Percentiles rank a stretch among this genome's conserved stretches.
phyloP scores from a whole-genome alignment of 2,113 vertebrate species.

The Butorides virescens region DNA sequence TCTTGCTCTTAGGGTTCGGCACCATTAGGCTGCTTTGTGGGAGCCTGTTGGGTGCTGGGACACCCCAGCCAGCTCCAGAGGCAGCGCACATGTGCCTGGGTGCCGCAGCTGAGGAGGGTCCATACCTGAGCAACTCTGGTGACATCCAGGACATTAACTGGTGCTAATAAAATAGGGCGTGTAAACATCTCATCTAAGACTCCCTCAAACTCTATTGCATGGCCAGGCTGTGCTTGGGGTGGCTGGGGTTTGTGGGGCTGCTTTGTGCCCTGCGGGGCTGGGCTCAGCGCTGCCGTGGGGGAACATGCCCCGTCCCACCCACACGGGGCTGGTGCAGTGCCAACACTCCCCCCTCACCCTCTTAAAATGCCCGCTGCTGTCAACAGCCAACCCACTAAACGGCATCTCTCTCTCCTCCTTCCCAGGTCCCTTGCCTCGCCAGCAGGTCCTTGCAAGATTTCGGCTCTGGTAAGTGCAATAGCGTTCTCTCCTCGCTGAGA shows the following conservation, averaged over 20 bases:
- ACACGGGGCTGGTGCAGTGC: not conserved
- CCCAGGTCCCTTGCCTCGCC: slow-evolving; percentile 1
- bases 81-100: not conserved
- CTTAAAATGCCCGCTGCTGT: not conserved
- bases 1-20: not conserved
- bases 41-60: not conserved
- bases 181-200: not conserved
- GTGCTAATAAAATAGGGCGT: not conserved
- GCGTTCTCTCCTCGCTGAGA: not conserved
- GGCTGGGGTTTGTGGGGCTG: not conserved
- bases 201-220: not conserved
- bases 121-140: not conserved
- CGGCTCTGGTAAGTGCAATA: slow-evolving; percentile 49
- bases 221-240: not conserved
- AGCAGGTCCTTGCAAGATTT: slow-evolving; percentile 4
- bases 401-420: not conserved
- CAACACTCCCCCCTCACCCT: not conserved
- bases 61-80: not conserved
- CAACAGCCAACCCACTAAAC: not conserved
- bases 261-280: not conserved
- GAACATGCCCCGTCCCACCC: too few relatives aligned
- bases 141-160: not conserved
- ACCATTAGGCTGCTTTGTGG: not conserved
- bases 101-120: not conserved
- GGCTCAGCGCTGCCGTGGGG: accelerated